Percentiles rank a stretch among this genome's conserved stretches.
phyloP scores from a whole-genome alignment of 2,888 invertebrate genomes.

The Willowsia nigromaculata region DNA sequence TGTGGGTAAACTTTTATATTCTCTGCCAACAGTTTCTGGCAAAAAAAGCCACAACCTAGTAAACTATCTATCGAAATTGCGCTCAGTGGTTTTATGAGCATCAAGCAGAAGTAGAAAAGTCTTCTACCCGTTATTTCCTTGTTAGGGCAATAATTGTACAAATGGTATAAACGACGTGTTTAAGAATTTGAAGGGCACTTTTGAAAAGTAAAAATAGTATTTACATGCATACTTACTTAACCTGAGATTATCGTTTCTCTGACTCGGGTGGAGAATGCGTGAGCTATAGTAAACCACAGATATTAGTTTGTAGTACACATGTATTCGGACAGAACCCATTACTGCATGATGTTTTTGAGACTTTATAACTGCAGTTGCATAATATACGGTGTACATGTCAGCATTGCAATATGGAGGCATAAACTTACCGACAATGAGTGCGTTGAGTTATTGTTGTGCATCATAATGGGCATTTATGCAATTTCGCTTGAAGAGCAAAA shows the following conservation, averaged over 20 bases:
- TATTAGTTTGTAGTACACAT: too few relatives aligned
- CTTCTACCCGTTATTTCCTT: conserved; percentile 68
- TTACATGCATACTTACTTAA: too few relatives aligned
- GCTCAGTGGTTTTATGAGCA: conserved; percentile 43
- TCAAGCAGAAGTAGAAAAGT: conserved; percentile 51
- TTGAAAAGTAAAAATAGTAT: not conserved
- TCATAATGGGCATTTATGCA: not conserved
- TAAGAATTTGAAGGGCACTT: not conserved
- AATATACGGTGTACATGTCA: not conserved
- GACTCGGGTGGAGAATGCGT: too few relatives aligned
- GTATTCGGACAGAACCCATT: too few relatives aligned
- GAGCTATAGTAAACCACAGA: too few relatives aligned
- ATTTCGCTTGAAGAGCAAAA: not conserved
- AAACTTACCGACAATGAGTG: not conserved
- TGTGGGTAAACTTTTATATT: not conserved
- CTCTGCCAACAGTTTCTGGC: conserved; percentile 37
- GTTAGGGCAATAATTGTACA: conserved; percentile 59
- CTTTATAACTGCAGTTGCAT: not conserved
- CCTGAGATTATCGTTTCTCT: too few relatives aligned
- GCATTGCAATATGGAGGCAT: not conserved
- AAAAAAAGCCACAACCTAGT: conserved; percentile 55
- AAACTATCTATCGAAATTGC: conserved; percentile 47
- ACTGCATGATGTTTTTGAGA: too few relatives aligned
- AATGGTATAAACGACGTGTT: not conserved
- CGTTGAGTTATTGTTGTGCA: conserved; percentile 2